Evolutionary conservation across 2,113 vertebrate species (phyloP).

Genomic region (Cacatua alba): DNA sequence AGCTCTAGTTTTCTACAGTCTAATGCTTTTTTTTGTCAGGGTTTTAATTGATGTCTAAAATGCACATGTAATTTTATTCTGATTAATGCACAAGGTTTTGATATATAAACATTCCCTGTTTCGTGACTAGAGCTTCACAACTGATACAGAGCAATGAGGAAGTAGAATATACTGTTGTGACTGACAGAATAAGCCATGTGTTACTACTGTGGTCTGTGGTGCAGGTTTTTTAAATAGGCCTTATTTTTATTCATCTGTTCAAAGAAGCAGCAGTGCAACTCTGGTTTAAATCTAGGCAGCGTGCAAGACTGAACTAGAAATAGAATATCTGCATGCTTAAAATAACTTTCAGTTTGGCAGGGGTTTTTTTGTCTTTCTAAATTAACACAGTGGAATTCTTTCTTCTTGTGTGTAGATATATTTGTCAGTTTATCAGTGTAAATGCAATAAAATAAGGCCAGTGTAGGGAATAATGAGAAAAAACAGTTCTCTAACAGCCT

Average conservation of each 20-base stretch:
- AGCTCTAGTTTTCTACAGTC: neutral
- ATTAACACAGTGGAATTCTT: neutral
- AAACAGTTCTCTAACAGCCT: neutral
- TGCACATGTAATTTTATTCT: neutral
- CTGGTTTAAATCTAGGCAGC: neutral
- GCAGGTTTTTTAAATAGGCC: neutral
- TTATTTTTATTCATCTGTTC: neutral
- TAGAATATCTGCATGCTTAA: neutral
- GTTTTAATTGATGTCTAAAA: constrained; percentile 1
- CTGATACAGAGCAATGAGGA: neutral
- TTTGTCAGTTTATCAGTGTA: neutral
- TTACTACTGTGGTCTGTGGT: neutral
- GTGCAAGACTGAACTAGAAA: neutral
- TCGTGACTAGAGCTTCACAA: neutral
- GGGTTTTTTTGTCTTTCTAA: neutral
- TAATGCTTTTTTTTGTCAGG: neutral
- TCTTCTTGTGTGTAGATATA: neutral
- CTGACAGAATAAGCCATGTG: neutral
- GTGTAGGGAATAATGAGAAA: neutral
- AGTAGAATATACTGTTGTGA: neutral
- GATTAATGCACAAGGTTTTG: neutral
- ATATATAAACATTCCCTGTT: neutral
- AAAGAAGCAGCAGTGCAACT: neutral
- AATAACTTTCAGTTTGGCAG: neutral
- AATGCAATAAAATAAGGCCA: neutral